Conservation (phyloP, 1,140 invertebrate genomes). For the Bombus sibiricus region DNA sequence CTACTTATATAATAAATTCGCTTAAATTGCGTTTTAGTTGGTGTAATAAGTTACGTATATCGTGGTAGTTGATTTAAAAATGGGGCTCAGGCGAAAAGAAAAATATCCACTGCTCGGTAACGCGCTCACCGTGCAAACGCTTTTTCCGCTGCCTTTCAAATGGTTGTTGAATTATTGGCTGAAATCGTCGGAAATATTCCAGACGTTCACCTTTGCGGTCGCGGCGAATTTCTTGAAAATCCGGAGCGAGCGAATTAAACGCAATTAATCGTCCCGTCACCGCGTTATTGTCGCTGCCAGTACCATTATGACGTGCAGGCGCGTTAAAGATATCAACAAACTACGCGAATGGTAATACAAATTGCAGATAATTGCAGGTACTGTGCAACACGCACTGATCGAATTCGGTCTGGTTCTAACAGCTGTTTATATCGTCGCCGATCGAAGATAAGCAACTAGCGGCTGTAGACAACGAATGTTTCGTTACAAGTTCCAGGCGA, state of each 20-base stretch:
- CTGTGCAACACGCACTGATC: neutral
- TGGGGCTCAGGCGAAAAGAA: neutral
- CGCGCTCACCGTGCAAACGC: neutral
- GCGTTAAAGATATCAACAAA: constrained; percentile 41
- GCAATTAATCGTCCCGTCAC: constrained; percentile 34
- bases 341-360: constrained; percentile 27
- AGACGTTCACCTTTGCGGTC: constrained; percentile 23
- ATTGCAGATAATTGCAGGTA: constrained; percentile 37
- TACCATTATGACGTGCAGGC: constrained; percentile 43
- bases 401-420: neutral
- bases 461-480: neutral
- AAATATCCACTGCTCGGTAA: neutral
- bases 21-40: neutral
- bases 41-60: neutral
- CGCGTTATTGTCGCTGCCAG: neutral
- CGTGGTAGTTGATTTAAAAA: neutral
- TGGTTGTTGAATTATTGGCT: constrained; percentile 25
- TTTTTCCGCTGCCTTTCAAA: constrained; percentile 19
- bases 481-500: neutral
- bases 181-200: constrained; percentile 17
- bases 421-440: too few relatives aligned
- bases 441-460: neutral
- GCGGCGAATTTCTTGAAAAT: constrained; percentile 33
- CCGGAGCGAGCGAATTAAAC: constrained; percentile 31
- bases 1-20: too few relatives aligned